phyloP scores from a whole-genome alignment of 2,113 vertebrate species.

The Thunnus maccoyii region DNA sequence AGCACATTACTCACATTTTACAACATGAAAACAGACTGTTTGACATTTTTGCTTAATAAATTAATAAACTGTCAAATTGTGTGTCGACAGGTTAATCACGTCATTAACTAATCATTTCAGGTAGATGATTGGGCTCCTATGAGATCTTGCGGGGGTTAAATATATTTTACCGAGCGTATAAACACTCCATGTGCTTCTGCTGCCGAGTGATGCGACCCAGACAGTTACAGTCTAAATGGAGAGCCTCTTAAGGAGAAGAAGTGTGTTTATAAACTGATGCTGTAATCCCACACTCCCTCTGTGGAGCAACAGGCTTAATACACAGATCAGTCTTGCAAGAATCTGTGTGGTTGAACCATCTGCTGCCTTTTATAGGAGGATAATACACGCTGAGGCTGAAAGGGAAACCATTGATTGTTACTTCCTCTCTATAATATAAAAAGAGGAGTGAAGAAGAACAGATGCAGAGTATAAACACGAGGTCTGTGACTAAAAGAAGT shows the following conservation, averaged over 20 bases:
- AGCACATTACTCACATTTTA: no score
- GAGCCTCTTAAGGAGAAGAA: constrained; percentile 24
- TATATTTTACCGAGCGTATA: no score
- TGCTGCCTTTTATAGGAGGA: constrained; percentile 44
- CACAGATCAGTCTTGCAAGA: constrained; percentile 14
- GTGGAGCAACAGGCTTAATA: constrained; percentile 46
- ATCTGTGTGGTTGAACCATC: constrained; percentile 48
- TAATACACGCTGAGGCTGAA: constrained; percentile 14
- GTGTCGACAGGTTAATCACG: no score
- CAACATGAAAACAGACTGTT: no score
- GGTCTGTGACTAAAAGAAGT: background rate
- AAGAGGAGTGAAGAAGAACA: background rate
- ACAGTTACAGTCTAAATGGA: background rate
- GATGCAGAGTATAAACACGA: background rate
- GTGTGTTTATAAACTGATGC: constrained; percentile 36
- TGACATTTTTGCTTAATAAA: no score
- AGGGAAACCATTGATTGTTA: background rate
- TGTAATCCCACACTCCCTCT: constrained; percentile 52
- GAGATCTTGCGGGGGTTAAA: no score
- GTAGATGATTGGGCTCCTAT: no score
- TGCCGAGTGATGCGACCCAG: background rate
- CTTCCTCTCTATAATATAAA: background rate
- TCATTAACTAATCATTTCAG: no score
- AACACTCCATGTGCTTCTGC: background rate
- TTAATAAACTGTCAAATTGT: no score